Evolutionary conservation across 2,888 invertebrate genomes (phyloP).

Genomic region (Tuberolachnus salignus): DNA sequence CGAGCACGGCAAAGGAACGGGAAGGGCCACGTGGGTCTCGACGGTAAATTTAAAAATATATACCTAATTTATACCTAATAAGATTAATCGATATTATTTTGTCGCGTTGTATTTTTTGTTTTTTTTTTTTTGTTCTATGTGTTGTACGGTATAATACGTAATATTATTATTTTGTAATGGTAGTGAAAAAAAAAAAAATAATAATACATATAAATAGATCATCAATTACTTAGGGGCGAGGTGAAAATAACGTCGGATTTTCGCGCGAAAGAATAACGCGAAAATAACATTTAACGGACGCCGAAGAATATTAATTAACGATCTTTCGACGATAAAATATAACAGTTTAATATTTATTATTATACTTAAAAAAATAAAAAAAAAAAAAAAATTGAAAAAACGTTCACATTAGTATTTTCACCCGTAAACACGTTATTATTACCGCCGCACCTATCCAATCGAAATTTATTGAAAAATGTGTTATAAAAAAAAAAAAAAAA

Average conservation of each 20-base stretch:
- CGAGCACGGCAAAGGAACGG: not conserved
- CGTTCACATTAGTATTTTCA: too few species aligned
- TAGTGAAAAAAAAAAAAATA: slow-evolving; percentile 2
- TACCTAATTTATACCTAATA: not conserved
- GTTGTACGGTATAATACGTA: not conserved
- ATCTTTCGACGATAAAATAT: slow-evolving; percentile 2
- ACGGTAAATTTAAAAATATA: not conserved
- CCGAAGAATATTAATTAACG: not conserved
- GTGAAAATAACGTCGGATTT: not conserved
- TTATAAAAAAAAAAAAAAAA: too few species aligned
- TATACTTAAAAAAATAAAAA: too few species aligned
- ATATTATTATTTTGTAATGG: not conserved
- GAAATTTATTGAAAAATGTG: too few species aligned
- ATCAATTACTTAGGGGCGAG: not conserved
- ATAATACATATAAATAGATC: not conserved
- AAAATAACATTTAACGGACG: not conserved
- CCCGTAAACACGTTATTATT: too few species aligned
- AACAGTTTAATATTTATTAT: too few species aligned
- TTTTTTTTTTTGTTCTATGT: not conserved
- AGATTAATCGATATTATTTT: slow-evolving; percentile 17
- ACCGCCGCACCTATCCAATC: too few species aligned
- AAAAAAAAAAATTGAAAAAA: too few species aligned
- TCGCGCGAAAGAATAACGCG: not conserved
- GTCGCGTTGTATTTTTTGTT: not conserved
- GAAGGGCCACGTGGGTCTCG: not conserved